Conservation (phyloP, 2,888 invertebrate species). For the Acrobasis consociella region DNA sequence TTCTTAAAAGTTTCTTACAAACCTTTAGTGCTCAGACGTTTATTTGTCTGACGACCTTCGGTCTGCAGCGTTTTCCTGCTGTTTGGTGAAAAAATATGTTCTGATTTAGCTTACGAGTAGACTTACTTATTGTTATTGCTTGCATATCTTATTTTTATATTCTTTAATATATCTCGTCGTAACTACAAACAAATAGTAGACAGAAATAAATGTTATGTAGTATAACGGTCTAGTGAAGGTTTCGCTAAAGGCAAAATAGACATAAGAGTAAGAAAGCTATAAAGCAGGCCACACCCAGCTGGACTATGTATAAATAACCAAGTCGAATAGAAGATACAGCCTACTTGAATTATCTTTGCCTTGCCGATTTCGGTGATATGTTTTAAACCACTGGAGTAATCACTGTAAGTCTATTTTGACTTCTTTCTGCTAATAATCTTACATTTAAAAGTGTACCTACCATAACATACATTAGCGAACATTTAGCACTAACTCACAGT, state of each 20-base stretch:
- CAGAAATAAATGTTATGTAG: not conserved
- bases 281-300: not conserved
- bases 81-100: not conserved
- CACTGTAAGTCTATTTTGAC: not conserved
- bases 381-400: not conserved
- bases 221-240: not conserved
- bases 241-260: not conserved
- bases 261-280: not conserved
- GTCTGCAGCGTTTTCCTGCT: slow-evolving; percentile 3
- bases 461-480: not conserved
- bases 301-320: not conserved
- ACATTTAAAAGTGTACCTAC: not conserved
- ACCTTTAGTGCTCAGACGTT: slow-evolving; percentile 12
- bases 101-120: not conserved
- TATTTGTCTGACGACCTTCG: slow-evolving; percentile 11
- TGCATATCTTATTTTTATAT: too few relatives aligned
- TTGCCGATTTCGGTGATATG: not conserved
- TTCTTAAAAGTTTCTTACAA: slow-evolving; percentile 4
- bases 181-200: not conserved
- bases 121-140: too few relatives aligned
- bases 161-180: too few relatives aligned
- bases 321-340: not conserved
- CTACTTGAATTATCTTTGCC: not conserved
- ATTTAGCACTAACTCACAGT: not conserved
- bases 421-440: not conserved